Evolutionary conservation across 2,888 invertebrate species (phyloP).

Genomic region (Polyploca ridens): DNA sequence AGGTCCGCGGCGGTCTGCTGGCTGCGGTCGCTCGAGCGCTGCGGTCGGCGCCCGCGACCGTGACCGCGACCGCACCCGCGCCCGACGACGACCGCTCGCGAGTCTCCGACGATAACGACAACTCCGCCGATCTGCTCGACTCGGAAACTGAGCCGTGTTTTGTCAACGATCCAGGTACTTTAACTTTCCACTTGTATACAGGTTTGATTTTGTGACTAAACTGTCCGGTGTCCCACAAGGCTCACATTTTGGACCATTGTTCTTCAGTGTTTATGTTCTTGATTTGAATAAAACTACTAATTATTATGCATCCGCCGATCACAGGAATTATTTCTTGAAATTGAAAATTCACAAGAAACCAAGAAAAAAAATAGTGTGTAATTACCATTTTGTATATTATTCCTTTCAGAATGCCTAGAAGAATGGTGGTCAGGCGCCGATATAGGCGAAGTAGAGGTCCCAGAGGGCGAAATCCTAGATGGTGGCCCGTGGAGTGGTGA

Average conservation of each 20-base stretch:
- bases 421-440: conserved; percentile 79
- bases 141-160: conserved; percentile 93
- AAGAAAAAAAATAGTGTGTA: no score
- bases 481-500: conserved; percentile 76
- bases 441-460: background rate
- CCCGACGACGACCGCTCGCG: conserved; percentile 47
- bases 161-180: conserved; percentile 89
- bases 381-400: no score
- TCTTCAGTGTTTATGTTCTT: no score
- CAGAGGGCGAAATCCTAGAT: conserved; percentile 51
- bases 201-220: no score
- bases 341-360: no score
- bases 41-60: conserved; percentile 46
- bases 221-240: no score
- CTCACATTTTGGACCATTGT: no score
- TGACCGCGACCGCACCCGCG: conserved; percentile 15
- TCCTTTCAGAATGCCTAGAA: conserved; percentile 66
- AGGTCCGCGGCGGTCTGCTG: conserved; percentile 80
- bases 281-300: no score
- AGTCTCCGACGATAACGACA: conserved; percentile 85
- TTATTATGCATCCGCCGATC: no score
- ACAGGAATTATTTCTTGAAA: no score
- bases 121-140: conserved; percentile 91
- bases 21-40: conserved; percentile 89
- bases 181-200: no score